Evolutionary conservation across 2,797 vertebrate species (phyloP).

Genomic region (Rhinophrynus dorsalis): DNA sequence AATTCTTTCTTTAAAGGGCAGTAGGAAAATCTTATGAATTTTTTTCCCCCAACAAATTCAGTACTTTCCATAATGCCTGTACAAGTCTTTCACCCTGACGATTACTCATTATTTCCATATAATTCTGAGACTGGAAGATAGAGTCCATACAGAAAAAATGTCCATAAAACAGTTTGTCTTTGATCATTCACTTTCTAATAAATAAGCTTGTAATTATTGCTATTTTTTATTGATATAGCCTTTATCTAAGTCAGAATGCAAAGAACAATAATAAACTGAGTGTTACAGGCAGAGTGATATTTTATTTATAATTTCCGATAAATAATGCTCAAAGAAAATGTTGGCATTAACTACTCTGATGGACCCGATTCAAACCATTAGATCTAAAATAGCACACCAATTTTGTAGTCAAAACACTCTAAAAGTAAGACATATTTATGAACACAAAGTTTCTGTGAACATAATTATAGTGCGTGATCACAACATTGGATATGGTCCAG

Average conservation of each 20-base stretch:
- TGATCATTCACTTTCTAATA: slow-evolving; percentile 37
- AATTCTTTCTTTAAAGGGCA: slow-evolving; percentile 69
- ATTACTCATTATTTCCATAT: slow-evolving; percentile 65
- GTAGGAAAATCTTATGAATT: slow-evolving; percentile 68
- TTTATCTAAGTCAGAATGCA: background rate
- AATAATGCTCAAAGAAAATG: background rate
- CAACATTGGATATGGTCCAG: no score
- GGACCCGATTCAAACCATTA: no score
- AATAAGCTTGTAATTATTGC: slow-evolving; percentile 30
- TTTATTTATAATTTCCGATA: no score
- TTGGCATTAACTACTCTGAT: no score
- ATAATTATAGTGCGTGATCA: no score
- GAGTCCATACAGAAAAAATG: slow-evolving; percentile 26
- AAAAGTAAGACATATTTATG: no score
- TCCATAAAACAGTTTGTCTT: slow-evolving; percentile 42
- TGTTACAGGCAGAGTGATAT: background rate
- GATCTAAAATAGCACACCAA: no score
- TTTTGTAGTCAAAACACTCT: no score
- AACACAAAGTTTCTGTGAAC: no score
- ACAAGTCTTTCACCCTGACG: slow-evolving; percentile 54
- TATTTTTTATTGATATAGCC: slow-evolving; percentile 5
- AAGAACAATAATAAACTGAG: background rate
- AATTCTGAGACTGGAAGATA: slow-evolving; percentile 42
- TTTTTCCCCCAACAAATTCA: slow-evolving; percentile 56
- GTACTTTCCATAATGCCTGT: slow-evolving; percentile 52